Conservation (phyloP, 2,888 invertebrate species). For the Lycaena phlaeas region DNA sequence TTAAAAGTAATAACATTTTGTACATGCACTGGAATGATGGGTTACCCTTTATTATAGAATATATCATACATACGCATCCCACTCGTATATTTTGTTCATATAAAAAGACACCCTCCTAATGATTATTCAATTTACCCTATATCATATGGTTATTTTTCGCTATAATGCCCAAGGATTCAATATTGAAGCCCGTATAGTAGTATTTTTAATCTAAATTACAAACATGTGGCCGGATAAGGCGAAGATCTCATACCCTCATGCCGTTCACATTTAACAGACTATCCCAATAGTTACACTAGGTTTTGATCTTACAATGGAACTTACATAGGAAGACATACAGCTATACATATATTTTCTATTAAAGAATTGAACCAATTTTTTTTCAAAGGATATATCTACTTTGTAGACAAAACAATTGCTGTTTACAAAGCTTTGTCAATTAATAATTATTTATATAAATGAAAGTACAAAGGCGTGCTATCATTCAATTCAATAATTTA, state of each 20-base stretch:
- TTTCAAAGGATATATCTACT: neutral
- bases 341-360: slow-evolving; percentile 42
- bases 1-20: slow-evolving; percentile 7
- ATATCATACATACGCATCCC: slow-evolving; percentile 9
- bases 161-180: slow-evolving; percentile 33
- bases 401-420: neutral
- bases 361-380: slow-evolving; percentile 32
- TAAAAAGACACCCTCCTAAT: slow-evolving; percentile 45
- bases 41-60: neutral
- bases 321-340: slow-evolving; percentile 70
- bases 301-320: slow-evolving; percentile 45
- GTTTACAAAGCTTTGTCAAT: neutral
- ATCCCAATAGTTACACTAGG: slow-evolving; percentile 40
- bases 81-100: slow-evolving; percentile 35
- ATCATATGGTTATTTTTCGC: slow-evolving; percentile 37
- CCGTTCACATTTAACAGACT: slow-evolving; percentile 37
- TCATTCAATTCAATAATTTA: neutral
- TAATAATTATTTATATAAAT: neutral
- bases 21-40: slow-evolving; percentile 7
- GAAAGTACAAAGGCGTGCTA: neutral
- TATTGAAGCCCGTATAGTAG: slow-evolving; percentile 46
- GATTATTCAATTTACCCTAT: slow-evolving; percentile 40
- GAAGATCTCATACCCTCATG: slow-evolving; percentile 46
- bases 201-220: slow-evolving; percentile 44
- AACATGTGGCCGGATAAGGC: slow-evolving; percentile 56